phyloP scores from a whole-genome alignment of 2,888 invertebrate species.

The Drosophila nr. perissopoda region DNA sequence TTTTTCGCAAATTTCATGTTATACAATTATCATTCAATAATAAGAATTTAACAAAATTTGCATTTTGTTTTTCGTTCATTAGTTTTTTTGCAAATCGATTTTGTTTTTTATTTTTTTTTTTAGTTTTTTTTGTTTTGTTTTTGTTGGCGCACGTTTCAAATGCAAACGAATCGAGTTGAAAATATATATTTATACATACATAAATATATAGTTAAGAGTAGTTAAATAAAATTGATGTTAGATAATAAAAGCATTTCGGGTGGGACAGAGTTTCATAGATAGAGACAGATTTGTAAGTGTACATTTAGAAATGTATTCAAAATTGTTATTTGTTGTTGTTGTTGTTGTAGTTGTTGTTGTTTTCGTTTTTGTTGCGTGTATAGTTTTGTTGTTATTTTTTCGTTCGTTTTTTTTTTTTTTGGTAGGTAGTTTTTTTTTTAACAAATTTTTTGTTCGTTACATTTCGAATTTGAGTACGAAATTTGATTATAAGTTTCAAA shows the following conservation, averaged over 20 bases:
- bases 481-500: constrained; percentile 58
- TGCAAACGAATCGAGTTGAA: constrained; percentile 72
- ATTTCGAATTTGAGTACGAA: constrained; percentile 67
- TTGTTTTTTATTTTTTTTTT: constrained; percentile 6
- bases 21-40: constrained; percentile 38
- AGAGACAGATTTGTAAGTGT: constrained; percentile 53
- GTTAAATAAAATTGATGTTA: constrained; percentile 75
- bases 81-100: constrained; percentile 42
- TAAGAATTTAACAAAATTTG: constrained; percentile 16
- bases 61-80: constrained; percentile 31
- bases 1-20: constrained; percentile 46
- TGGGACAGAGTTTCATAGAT: constrained; percentile 52
- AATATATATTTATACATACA: constrained; percentile 72
- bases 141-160: constrained; percentile 61
- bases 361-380: constrained; percentile 57
- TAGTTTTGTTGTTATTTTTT: constrained; percentile 42
- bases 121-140: constrained; percentile 8
- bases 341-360: constrained; percentile 50
- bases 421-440: constrained; percentile 28
- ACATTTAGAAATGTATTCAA: constrained; percentile 54
- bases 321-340: constrained; percentile 58
- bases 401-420: constrained; percentile 29
- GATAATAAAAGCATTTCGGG: constrained; percentile 73
- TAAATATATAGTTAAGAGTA: constrained; percentile 71
- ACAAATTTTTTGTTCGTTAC: constrained; percentile 31